Conservation (phyloP, 2,888 invertebrate species). For the Stegana nigrithorax region DNA sequence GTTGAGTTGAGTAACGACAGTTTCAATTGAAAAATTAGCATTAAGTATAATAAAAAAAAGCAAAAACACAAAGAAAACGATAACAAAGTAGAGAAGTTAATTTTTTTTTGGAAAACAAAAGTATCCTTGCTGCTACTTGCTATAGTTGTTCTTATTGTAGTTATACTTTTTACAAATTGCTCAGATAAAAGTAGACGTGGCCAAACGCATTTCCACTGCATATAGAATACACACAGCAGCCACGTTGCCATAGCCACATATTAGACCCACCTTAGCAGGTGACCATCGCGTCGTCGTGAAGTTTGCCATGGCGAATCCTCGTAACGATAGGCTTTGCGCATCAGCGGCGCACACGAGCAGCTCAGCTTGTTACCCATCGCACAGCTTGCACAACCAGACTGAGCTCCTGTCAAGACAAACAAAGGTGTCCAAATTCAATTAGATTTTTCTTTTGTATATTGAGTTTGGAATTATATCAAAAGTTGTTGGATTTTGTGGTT, state of each 20-base stretch:
- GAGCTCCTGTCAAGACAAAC: constrained; percentile 57
- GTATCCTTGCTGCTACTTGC: too few relatives aligned
- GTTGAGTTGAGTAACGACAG: constrained; percentile 36
- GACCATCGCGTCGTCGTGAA: constrained; percentile 85
- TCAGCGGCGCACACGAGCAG: constrained; percentile 95
- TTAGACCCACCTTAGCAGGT: constrained; percentile 80
- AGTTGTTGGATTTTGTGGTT: too few relatives aligned
- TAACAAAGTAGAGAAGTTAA: constrained; percentile 12
- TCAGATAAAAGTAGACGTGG: too few relatives aligned
- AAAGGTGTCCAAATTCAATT: neutral
- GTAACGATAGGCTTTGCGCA: constrained; percentile 96
- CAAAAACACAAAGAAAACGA: constrained; percentile 23
- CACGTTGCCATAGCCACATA: too few relatives aligned
- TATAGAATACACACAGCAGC: too few relatives aligned
- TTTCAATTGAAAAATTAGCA: too few relatives aligned
- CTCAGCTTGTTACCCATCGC: constrained; percentile 98
- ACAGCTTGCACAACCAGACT: constrained; percentile 71
- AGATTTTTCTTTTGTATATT: neutral
- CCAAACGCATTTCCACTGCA: too few relatives aligned
- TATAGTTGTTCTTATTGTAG: too few relatives aligned
- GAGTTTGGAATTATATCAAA: too few relatives aligned
- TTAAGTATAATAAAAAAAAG: constrained; percentile 11
- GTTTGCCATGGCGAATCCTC: constrained; percentile 97
- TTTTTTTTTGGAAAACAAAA: neutral
- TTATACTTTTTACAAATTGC: too few relatives aligned